Conservation (phyloP, 2,113 vertebrate species). For the Chlorocebus sabaeus region DNA sequence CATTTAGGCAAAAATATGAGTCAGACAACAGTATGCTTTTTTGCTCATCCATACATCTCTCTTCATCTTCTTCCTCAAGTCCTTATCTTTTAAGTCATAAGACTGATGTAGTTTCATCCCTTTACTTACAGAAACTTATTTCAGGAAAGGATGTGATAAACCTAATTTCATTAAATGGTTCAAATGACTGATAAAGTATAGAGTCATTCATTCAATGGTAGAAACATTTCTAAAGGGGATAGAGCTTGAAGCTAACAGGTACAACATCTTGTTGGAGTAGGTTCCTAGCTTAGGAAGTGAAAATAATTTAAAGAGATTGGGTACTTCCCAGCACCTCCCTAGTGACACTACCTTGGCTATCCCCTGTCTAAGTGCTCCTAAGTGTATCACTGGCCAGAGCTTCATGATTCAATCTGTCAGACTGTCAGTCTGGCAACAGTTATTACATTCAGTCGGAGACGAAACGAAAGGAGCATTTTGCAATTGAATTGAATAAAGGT, state of each 20-base stretch:
- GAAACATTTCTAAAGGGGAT: neutral
- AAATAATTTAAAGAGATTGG: neutral
- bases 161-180: neutral
- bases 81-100: neutral
- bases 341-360: neutral
- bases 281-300: neutral
- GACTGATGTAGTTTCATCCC: neutral
- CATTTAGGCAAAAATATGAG: neutral
- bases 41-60: neutral
- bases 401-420: neutral
- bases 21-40: neutral
- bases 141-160: neutral
- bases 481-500: constrained; percentile 55
- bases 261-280: neutral
- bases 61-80: neutral
- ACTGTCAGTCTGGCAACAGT: constrained; percentile 52
- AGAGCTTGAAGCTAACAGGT: neutral
- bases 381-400: neutral
- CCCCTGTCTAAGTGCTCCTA: neutral
- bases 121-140: neutral
- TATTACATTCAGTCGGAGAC: constrained; percentile 41
- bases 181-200: neutral
- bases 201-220: neutral
- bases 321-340: neutral
- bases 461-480: constrained; percentile 59